phyloP scores from a whole-genome alignment of 1,140 invertebrate genomes.

The Drosophila elegans region DNA sequence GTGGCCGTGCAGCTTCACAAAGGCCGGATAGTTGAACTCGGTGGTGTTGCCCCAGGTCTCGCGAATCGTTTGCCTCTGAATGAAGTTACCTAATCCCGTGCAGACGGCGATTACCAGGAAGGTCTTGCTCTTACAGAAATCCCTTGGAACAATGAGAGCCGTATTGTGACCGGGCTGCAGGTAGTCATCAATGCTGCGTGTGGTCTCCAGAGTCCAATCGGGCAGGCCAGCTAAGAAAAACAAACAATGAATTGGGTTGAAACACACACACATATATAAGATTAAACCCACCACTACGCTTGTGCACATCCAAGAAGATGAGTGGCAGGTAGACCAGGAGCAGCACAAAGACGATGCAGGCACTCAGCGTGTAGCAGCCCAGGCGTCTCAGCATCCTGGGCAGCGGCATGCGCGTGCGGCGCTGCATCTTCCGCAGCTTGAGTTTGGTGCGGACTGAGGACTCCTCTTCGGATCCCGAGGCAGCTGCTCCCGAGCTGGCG shows the following conservation, averaged over 20 bases:
- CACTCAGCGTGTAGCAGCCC: slow-evolving; percentile 29
- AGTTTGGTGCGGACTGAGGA: slow-evolving; percentile 10
- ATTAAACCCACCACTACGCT: slow-evolving; percentile 44
- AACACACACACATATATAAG: neutral
- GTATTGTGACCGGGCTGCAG: slow-evolving; percentile 90
- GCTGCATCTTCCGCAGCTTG: slow-evolving; percentile 31
- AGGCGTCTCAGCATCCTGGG: slow-evolving; percentile 46
- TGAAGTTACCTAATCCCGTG: slow-evolving; percentile 89
- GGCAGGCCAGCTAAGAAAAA: slow-evolving; percentile 65
- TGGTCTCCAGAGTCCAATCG: slow-evolving; percentile 90
- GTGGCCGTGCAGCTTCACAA: slow-evolving; percentile 72
- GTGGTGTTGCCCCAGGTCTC: slow-evolving; percentile 91
- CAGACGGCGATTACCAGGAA: slow-evolving; percentile 91
- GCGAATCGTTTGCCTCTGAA: slow-evolving; percentile 88
- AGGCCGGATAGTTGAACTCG: slow-evolving; percentile 86
- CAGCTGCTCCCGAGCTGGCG: slow-evolving; percentile 4
- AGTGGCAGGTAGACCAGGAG: slow-evolving; percentile 59
- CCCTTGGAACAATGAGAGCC: slow-evolving; percentile 87
- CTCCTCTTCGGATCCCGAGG: slow-evolving; percentile 46
- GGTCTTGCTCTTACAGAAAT: slow-evolving; percentile 86
- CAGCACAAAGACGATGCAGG: slow-evolving; percentile 23
- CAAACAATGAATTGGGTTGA: neutral
- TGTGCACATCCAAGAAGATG: slow-evolving; percentile 54
- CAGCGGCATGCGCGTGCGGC: slow-evolving; percentile 32
- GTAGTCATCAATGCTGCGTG: slow-evolving; percentile 89